Evolutionary conservation across 2,888 invertebrate genomes (phyloP), one percentile per base, ranked within the genome.

Genomic region (Drosophila incognita): DNA sequence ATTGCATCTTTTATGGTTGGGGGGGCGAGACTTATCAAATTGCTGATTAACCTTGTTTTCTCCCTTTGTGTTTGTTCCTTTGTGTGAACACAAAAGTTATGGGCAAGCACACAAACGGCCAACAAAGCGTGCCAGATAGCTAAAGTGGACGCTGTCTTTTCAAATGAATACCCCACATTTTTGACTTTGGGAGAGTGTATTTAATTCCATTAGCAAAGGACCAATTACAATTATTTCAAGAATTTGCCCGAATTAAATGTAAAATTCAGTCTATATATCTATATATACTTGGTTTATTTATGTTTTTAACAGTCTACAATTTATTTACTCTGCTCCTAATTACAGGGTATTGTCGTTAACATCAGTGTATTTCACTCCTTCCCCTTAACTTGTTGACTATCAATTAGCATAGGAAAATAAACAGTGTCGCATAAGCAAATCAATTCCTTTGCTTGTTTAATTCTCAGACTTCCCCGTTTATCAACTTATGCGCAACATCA

Each of bases 21-120:
- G 52, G 52, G 61, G 63, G 56, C 24, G 49, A 35, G 63, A 35
- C 70, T 66, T 79, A 64, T 75, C 61, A 68, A 80, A 67, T 64
- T 64, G 67, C 76, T 71, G 61, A 80, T 80, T 79, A 79, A 60
- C 52, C 79, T 65, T 69, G 77, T 79, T 77, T 68, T 48, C 54
- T 54, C 51, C 35, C 54, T 36, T 54, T 68, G 59, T 66, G 46
- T 35, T 61, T 54, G 15, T 40, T 38, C 48, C 46, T 46, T 77
- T 73, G 73, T 74, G 69, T 59, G 58, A 79, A 56, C 69, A 69
- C 40, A 40, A 74, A 58, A 63, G 51, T 58, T 62, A 49, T 62
- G 51, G 35, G n/a, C 40, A 54, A 24, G 11, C 21, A 35, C 15
- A 15, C 53, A 53, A 53, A 46, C 46, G 21, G 48, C 3, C 54